Evolutionary conservation across 2,797 vertebrate genomes (phyloP).

Genomic region (Gobionotothen gibberifrons): DNA sequence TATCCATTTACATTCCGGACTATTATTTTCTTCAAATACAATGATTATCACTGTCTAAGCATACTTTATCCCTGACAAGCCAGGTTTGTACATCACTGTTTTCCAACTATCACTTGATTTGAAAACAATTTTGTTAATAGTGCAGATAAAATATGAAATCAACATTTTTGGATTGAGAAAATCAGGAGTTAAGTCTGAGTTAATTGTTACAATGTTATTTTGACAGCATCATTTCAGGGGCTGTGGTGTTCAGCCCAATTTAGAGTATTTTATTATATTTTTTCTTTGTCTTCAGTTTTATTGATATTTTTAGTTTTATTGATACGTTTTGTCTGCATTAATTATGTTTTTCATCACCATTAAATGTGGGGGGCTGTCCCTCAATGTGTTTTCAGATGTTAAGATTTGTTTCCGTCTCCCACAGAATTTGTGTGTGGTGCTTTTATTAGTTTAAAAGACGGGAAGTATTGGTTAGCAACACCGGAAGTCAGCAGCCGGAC

Average conservation of each 20-base stretch:
- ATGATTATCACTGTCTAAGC: not conserved
- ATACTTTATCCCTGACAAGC: not conserved
- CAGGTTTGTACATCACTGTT: not conserved
- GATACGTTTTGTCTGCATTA: no score
- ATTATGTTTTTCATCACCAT: no score
- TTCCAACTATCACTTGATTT: not conserved
- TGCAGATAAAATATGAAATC: not conserved
- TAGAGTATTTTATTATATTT: no score
- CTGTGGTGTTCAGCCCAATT: no score
- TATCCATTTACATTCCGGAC: not conserved
- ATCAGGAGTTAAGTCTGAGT: not conserved
- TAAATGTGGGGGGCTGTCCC: no score
- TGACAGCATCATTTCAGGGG: no score
- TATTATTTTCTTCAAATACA: not conserved
- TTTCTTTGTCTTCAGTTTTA: not conserved
- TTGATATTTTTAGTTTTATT: not conserved
- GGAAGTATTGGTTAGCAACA: not conserved
- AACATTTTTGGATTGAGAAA: not conserved
- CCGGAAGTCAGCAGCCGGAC: conserved; percentile 24
- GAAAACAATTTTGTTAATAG: not conserved
- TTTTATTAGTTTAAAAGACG: not conserved
- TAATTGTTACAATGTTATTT: no score
- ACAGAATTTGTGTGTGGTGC: not conserved
- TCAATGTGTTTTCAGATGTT: no score
- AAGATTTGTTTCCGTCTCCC: not conserved